These are phyloP conservation scores for Erpobdella octoculata DNA, from an alignment of 2,888 invertebrate species.

Conservation along the genomic window DNA sequence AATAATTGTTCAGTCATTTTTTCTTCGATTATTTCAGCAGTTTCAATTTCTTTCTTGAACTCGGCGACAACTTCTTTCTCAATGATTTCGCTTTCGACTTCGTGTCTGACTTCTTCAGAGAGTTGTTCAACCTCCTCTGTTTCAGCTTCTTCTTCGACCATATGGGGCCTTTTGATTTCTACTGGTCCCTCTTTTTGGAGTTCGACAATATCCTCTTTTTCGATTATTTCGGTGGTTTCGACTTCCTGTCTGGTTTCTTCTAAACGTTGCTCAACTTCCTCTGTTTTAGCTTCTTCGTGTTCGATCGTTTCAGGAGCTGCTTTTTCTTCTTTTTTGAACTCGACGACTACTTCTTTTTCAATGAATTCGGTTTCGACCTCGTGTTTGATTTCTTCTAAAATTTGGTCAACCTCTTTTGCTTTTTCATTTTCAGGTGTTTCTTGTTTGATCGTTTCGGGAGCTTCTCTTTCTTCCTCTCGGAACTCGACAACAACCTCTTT, in stretches of 20 bases:
- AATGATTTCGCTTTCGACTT: conserved; percentile 1
- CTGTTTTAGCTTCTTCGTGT: too few species aligned
- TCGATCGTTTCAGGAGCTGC: too few species aligned
- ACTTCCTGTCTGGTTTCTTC: too few species aligned
- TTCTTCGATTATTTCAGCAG: too few species aligned
- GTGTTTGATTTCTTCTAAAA: neutral
- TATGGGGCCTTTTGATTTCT: neutral
- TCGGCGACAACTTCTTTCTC: neutral
- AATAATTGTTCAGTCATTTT: too few species aligned
- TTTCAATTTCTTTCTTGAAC: too few species aligned
- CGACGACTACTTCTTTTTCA: neutral
- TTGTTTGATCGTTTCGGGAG: neutral
- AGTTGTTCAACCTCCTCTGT: neutral
- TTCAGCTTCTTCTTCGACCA: neutral
- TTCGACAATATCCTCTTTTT: neutral
- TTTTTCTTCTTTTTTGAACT: too few species aligned
- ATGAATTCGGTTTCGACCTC: neutral
- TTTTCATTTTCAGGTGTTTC: neutral
- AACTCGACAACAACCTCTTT: too few species aligned
- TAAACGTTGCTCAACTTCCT: too few species aligned
- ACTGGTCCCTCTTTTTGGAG: too few species aligned
- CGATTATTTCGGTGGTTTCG: neutral
- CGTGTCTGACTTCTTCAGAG: too few species aligned
- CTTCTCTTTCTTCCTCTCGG: neutral
- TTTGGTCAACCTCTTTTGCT: neutral